Percentiles rank a stretch among this genome's conserved stretches.
These are phyloP conservation scores for Halcyon badia DNA, from an alignment of 2,797 vertebrate genomes.

Conservation along the genomic window DNA sequence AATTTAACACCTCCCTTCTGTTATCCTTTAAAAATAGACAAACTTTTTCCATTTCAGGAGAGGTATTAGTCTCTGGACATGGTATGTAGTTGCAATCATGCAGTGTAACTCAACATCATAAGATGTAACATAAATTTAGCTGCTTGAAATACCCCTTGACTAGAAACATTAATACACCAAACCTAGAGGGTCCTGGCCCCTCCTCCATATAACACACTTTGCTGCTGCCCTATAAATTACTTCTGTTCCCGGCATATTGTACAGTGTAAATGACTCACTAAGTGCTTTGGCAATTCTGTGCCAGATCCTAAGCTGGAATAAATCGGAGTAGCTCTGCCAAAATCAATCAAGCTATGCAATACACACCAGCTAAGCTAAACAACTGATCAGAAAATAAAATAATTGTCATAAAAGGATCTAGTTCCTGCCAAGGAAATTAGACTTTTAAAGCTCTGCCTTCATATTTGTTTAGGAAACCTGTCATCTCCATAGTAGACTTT, in stretches of 20 bases:
- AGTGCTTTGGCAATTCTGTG: not conserved
- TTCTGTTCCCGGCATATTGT: not conserved
- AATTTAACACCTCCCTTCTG: not conserved
- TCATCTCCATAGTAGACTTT: not conserved
- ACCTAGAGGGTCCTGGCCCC: not conserved
- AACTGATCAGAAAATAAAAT: conserved; percentile 20
- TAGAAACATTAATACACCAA: not conserved
- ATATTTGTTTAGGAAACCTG: not conserved
- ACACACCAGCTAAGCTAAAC: not conserved
- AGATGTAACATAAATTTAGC: not conserved
- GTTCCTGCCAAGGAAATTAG: not conserved
- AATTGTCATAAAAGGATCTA: not conserved
- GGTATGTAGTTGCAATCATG: not conserved
- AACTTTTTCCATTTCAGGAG: not conserved
- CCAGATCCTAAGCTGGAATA: not conserved
- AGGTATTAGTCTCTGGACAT: not conserved
- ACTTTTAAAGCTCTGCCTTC: not conserved
- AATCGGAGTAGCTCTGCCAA: not conserved
- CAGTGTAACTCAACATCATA: not conserved
- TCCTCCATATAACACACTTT: not conserved
- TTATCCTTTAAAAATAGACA: conserved; percentile 17
- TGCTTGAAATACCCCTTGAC: not conserved
- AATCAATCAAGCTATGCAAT: not conserved
- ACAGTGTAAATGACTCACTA: not conserved
- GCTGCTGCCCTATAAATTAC: not conserved